These are phyloP conservation scores for Podiceps cristatus DNA, from an alignment of 2,113 vertebrate species.

Conservation along the genomic window DNA sequence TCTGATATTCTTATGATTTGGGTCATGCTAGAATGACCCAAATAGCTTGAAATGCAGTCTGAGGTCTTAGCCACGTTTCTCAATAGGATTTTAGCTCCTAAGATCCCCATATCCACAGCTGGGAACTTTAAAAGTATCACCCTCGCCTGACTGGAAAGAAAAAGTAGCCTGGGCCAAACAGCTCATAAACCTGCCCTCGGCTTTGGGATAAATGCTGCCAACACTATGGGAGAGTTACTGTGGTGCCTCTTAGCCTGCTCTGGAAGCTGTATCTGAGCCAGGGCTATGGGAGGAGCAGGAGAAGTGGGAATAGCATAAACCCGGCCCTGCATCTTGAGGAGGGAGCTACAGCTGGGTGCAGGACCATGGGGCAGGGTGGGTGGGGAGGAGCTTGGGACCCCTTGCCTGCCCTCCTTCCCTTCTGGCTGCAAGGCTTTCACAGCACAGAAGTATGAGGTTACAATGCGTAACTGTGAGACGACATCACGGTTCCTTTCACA, in stretches of 20 bases:
- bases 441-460: neutral
- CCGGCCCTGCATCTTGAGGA: neutral
- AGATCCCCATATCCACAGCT: neutral
- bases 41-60: neutral
- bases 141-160: neutral
- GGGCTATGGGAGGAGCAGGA: neutral
- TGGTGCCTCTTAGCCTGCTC: neutral
- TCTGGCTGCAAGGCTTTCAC: neutral
- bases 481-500: neutral
- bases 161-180: neutral
- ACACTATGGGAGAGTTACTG: neutral
- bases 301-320: neutral
- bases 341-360: neutral
- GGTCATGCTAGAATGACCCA: neutral
- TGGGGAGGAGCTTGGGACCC: neutral
- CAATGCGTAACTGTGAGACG: accelerated
- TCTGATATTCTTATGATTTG: neutral
- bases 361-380: accelerated
- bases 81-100: neutral
- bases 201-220: neutral
- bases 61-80: neutral
- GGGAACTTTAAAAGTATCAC: neutral
- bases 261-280: neutral
- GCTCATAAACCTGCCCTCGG: neutral
- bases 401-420: accelerated